Percentiles rank a stretch among this genome's conserved stretches.
Conservation (phyloP, 2,888 invertebrate genomes). For the Pimpla rufipes region DNA sequence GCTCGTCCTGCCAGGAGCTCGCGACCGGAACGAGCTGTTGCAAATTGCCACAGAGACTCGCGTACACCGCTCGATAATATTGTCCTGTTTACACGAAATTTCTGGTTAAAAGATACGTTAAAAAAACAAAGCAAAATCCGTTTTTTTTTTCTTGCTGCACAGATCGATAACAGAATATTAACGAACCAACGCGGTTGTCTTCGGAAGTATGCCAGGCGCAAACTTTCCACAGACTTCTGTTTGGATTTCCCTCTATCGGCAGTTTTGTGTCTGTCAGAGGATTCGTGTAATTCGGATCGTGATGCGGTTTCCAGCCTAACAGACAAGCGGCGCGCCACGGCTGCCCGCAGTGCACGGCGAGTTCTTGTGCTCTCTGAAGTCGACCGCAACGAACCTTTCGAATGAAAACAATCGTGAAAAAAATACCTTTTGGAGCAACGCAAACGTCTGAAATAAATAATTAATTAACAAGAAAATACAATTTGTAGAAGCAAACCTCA, state of each 20-base stretch:
- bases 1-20: constrained; percentile 94
- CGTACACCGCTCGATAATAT: constrained; percentile 83
- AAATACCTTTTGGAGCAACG: not conserved
- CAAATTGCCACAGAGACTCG: constrained; percentile 92
- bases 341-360: constrained; percentile 95
- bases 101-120: constrained; percentile 5
- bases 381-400: constrained; percentile 94
- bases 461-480: constrained; percentile 10
- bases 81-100: constrained; percentile 73
- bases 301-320: constrained; percentile 95
- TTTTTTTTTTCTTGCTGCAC: no score
- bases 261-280: constrained; percentile 82
- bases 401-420: not conserved
- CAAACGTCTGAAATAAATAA: not conserved
- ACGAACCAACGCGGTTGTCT: constrained; percentile 80
- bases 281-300: constrained; percentile 91
- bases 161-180: constrained; percentile 32
- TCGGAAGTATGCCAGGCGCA: constrained; percentile 88
- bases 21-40: constrained; percentile 91
- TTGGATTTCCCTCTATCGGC: constrained; percentile 93
- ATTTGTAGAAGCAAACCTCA: constrained; percentile 75
- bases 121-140: no score
- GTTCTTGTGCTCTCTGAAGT: constrained; percentile 93
- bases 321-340: constrained; percentile 96
- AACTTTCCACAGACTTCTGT: constrained; percentile 92